These are phyloP conservation scores for Aphyosemion australe DNA, from an alignment of 2,113 vertebrate species.

Conservation along the genomic window DNA sequence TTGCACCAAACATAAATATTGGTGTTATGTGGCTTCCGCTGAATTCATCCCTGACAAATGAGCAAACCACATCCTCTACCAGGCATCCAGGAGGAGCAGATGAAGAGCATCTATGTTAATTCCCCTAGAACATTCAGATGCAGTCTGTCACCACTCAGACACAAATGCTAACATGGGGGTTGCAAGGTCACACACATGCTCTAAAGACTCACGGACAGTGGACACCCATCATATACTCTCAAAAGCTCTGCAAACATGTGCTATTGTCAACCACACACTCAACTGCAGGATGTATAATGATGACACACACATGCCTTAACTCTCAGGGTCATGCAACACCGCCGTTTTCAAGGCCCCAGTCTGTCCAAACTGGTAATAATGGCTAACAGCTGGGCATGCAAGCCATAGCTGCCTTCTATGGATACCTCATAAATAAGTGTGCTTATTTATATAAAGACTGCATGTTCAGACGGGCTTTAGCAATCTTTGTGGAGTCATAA, in stretches of 20 bases:
- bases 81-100: conserved; percentile 31
- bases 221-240: conserved; percentile 5
- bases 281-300: conserved; percentile 14
- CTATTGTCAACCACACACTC: conserved; percentile 15
- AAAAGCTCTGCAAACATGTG: conserved; percentile 15
- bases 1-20: conserved; percentile 56
- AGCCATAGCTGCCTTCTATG: conserved; percentile 40
- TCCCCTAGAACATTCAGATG: conserved; percentile 48
- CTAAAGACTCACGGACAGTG: background rate
- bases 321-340: conserved; percentile 62
- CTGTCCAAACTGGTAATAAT: conserved; percentile 68
- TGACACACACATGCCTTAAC: conserved; percentile 41
- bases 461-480: conserved; percentile 46
- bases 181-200: conserved; percentile 37
- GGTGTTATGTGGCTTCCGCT: conserved; percentile 42
- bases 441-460: conserved; percentile 68
- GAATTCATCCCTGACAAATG: conserved; percentile 39
- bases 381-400: conserved; percentile 73
- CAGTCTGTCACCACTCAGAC: conserved; percentile 48
- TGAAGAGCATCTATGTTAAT: conserved; percentile 28
- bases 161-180: conserved; percentile 35
- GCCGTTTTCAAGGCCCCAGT: conserved; percentile 46
- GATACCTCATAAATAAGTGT: conserved; percentile 36
- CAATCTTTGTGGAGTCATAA: conserved; percentile 35
- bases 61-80: conserved; percentile 49